Conservation (phyloP, 2,888 invertebrate genomes). For the Ariolimax columbianus region DNA sequence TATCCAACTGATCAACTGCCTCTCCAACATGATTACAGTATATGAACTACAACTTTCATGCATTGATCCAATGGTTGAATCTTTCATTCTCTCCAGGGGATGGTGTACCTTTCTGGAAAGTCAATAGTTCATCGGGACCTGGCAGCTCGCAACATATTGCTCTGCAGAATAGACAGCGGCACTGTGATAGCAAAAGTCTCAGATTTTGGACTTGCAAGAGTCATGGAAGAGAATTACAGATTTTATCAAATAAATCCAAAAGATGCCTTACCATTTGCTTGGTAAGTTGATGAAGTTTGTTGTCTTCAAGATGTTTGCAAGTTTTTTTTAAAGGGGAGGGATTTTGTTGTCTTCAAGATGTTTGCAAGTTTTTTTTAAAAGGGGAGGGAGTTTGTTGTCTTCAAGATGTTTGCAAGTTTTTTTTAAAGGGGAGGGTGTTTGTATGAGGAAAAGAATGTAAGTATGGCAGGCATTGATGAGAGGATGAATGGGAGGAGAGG, state of each 20-base stretch:
- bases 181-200: conserved; percentile 19
- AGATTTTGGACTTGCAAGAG: conserved; percentile 43
- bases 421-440: no score
- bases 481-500: no score
- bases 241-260: conserved; percentile 7
- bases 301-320: neutral
- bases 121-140: conserved; percentile 43
- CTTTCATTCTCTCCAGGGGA: conserved; percentile 16
- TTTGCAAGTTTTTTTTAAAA: conserved; percentile 2
- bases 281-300: conserved; percentile 24
- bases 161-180: neutral
- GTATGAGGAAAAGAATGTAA: no score
- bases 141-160: conserved; percentile 40
- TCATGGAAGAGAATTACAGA: conserved; percentile 30
- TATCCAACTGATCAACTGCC: no score
- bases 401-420: neutral
- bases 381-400: neutral
- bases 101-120: conserved; percentile 39
- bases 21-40: no score
- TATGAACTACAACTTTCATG: neutral
- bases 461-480: no score
- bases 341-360: no score
- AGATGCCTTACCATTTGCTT: neutral
- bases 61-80: neutral
- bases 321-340: no score